Base-by-base conservation (phyloP, 2,888 invertebrate genomes). In the Noctua pronuba region DNA sequence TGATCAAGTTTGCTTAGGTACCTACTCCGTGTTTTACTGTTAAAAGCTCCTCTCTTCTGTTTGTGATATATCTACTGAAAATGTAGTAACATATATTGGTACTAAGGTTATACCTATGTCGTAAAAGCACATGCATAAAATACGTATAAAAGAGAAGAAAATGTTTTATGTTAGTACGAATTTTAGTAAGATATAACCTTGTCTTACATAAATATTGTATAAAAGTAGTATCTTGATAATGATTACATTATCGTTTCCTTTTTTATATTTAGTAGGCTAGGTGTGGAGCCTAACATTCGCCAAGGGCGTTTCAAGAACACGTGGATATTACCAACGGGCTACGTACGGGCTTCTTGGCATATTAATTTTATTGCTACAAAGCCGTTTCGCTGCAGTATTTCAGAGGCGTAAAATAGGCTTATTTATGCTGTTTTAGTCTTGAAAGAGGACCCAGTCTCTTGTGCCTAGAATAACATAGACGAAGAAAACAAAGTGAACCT, bases 291-390 rank as follows among this genome's bases (percentile, higher is more conserved):
- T 46, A 73, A 55, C 11, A 16, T 49, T 46, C 66, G 79, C 70
- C 78, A 86, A 85, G 87, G 88, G 78, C 82, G 80, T 73, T 85
- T 85, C 79, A 80, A 88, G 85, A 83, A 72, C 78, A 75, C 66
- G 35, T 75, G 79, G 75, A 83, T 80, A 72, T 85, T 69, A 60
- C 41, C 58, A 75, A 74, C 70, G 74, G 58, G 72, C 82, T 73
- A 77, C 70, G 18, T n/a, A 38, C 28, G 8, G 76, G 28, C 68
- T 83, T 49, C 18, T 46, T 68, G 18, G 52, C 35, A 64, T 82
- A 75, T 66, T n/a, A 38, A 46, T 66, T 58, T 49, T 60, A 44
- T 82, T 74, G 41, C 16, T 44, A 60, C 28, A 69, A 80, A 77
- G 18, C 41, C 60, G 24, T 80, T 60, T 52, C 28, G 16, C 55